Base-by-base conservation (phyloP, 2,797 vertebrate genomes). In the Tapera naevia region DNA sequence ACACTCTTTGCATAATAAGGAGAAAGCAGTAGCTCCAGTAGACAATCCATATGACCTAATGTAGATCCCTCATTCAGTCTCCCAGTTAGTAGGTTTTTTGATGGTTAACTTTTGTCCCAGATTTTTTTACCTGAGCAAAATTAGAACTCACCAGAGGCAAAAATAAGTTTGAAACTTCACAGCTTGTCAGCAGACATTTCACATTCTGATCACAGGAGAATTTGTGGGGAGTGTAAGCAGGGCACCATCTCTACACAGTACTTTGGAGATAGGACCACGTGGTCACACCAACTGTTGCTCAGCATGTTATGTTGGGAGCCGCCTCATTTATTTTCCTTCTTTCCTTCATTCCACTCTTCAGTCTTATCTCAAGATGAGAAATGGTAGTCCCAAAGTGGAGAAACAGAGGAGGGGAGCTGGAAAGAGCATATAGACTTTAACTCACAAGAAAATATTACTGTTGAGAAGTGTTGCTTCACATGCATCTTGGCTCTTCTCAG, bases 141-240 rank as follows among this genome's bases (percentile, higher is more conserved):
- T 46, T 58, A 74, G 93, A 89, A 71, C 14, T 37, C 27, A 54
- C 2, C 7, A 9, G 3, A 25, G 13, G 7, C 16, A 46, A 88
- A 95, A 88, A 75, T 41, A 48, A 50, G 18, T 79, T 67, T 19
- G 24, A 57, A 57, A 66, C 70, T 80, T 93, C 39, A 51, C 45
- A 76, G 13, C 3, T 65, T 62, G 22, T 73, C 35, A 66, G 18
- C 14, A 90, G 43, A 60, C 13, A 51, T 32, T 66, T 13, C 86
- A 19, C 33, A 78, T 53, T 66, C 18, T 53, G 5, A 54, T 80
- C 11, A 56, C 27, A 61, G 13, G 11, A 61, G 33, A 39, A 39
- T 51, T 61, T 80, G 15, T 48, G 16, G 10, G 15, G 3, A 33
- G 12, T 12, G 51, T 18, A 27, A 46, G 22, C 28, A 61, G 17